Conservation (phyloP, 2,113 vertebrate species). For the Gasterosteus aculeatus region DNA sequence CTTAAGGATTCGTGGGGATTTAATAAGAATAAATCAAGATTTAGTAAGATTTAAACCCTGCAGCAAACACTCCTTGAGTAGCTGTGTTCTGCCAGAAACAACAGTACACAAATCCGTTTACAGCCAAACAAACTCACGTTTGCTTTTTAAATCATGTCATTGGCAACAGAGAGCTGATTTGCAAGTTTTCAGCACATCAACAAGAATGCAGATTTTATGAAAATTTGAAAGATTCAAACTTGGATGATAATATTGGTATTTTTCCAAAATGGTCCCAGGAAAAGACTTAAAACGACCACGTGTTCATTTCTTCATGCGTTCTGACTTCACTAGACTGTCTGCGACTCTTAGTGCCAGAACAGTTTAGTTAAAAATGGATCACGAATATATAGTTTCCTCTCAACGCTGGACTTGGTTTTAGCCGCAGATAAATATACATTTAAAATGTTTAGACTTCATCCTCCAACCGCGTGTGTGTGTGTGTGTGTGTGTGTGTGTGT, state of each 20-base stretch:
- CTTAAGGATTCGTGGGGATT: neutral
- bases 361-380: too few relatives aligned
- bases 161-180: neutral
- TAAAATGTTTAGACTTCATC: neutral
- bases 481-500: too few relatives aligned
- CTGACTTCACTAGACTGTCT: neutral
- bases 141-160: too few relatives aligned
- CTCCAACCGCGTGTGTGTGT: conserved; percentile 4
- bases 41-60: neutral
- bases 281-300: neutral
- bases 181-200: neutral
- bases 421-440: neutral
- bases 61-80: neutral
- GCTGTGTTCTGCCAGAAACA: neutral
- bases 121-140: too few relatives aligned
- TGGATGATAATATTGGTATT: neutral
- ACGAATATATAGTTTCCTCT: neutral
- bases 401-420: too few relatives aligned
- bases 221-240: neutral
- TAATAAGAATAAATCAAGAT: neutral
- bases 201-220: neutral
- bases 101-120: neutral
- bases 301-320: neutral
- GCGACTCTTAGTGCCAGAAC: neutral
- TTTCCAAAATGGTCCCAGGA: neutral